Conservation (phyloP, 2,797 vertebrate species). For the Eupleurogrammus muticus region DNA sequence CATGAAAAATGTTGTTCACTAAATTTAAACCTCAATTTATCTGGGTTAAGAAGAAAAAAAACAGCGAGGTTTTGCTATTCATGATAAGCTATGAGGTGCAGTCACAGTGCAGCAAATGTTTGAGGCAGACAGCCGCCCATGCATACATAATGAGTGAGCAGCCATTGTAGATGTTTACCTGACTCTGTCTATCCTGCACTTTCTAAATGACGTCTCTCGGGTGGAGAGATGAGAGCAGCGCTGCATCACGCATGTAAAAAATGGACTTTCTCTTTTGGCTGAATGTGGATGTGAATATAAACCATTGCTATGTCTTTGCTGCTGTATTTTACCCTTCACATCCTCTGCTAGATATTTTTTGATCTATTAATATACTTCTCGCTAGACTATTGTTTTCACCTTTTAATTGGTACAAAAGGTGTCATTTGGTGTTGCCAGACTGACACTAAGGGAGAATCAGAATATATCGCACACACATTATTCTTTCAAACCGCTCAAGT, state of each 20-base stretch:
- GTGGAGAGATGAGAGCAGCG: constrained; percentile 6
- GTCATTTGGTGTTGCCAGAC: background rate
- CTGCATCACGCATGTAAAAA: constrained; percentile 36
- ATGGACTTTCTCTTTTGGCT: background rate
- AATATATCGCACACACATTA: too few species aligned
- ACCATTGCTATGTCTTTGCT: background rate
- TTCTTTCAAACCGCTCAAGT: too few species aligned
- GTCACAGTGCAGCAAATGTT: constrained; percentile 54
- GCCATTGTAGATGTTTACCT: constrained; percentile 56
- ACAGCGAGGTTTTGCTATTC: background rate
- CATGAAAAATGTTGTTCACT: constrained; percentile 2
- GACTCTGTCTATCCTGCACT: constrained; percentile 39
- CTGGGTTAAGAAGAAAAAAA: background rate
- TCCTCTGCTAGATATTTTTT: constrained; percentile 22
- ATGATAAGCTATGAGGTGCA: constrained; percentile 10
- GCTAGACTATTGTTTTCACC: too few species aligned
- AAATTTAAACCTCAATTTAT: background rate
- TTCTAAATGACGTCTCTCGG: constrained; percentile 31
- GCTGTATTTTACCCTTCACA: background rate
- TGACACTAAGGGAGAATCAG: background rate
- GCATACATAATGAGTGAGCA: constrained; percentile 50
- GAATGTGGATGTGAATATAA: constrained; percentile 34
- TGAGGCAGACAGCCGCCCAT: constrained; percentile 39
- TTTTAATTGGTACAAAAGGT: background rate
- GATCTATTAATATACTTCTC: background rate